Percentiles rank a stretch among this genome's conserved stretches.
Conservation (phyloP, 1,140 invertebrate species). For the Periplaneta americana region DNA sequence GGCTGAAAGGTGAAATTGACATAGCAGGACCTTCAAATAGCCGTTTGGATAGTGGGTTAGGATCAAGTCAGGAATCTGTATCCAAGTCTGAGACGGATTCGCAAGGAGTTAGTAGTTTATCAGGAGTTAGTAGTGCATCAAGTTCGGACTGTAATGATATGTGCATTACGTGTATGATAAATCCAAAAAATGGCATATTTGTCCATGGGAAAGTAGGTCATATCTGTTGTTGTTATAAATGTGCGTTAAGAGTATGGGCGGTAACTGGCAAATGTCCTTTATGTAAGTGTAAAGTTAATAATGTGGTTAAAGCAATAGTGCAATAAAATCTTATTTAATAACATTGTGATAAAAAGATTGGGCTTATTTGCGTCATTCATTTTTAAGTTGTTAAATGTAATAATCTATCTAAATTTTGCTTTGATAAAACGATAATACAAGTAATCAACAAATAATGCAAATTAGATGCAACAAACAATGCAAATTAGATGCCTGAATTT, state of each 20-base stretch:
- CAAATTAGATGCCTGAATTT: too few species aligned
- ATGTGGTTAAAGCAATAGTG: slow-evolving; percentile 53
- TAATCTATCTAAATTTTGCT: too few species aligned
- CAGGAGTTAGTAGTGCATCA: slow-evolving; percentile 18
- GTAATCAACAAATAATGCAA: too few species aligned
- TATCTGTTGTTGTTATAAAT: slow-evolving; percentile 61
- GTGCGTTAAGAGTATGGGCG: slow-evolving; percentile 54
- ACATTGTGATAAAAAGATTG: too few species aligned
- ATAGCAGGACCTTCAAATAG: too few species aligned
- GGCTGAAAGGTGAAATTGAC: too few species aligned
- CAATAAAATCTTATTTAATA: slow-evolving; percentile 16
- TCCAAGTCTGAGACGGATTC: slow-evolving; percentile 6
- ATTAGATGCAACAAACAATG: too few species aligned
- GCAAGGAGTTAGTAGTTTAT: not conserved
- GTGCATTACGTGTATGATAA: slow-evolving; percentile 52
- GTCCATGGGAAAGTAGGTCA: slow-evolving; percentile 56
- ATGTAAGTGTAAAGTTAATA: slow-evolving; percentile 57
- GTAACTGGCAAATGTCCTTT: slow-evolving; percentile 55
- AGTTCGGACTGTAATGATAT: too few species aligned
- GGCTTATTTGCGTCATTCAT: too few species aligned
- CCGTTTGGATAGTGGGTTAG: slow-evolving; percentile 1
- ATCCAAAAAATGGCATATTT: slow-evolving; percentile 57
- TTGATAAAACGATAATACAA: too few species aligned
- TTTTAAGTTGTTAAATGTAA: too few species aligned
- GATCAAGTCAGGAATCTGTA: slow-evolving; percentile 7